Conservation (phyloP, 2,888 invertebrate genomes). For the Teleogryllus oceanicus region DNA sequence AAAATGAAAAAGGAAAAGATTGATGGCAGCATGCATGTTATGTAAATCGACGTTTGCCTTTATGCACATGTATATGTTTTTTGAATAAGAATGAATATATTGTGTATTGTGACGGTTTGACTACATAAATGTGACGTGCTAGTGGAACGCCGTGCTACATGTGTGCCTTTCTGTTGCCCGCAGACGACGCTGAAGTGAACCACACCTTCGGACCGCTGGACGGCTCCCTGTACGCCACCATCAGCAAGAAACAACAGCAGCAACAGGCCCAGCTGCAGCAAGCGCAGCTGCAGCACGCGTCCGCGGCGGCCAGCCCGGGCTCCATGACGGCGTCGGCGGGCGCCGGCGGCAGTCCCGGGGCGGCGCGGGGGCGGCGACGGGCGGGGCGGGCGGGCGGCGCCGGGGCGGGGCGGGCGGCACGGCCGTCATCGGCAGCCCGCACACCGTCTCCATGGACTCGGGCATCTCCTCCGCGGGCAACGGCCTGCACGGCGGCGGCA, state of each 20-base stretch:
- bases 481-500: conserved; percentile 48
- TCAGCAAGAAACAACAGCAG: conserved; percentile 46
- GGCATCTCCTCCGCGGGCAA: conserved; percentile 72
- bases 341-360: conserved; percentile 24
- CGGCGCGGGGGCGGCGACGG: conserved; percentile 20
- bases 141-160: too few species aligned
- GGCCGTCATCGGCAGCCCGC: conserved; percentile 61
- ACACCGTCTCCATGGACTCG: conserved; percentile 87
- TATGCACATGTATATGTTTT: too few species aligned
- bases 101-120: too few species aligned
- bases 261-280: conserved; percentile 41
- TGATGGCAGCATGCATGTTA: too few species aligned
- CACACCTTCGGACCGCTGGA: conserved; percentile 83
- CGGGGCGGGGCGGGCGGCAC: conserved; percentile 37
- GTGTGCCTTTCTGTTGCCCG: not conserved
- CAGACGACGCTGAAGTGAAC: conserved; percentile 42
- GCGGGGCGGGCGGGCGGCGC: conserved; percentile 29
- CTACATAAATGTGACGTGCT: too few species aligned
- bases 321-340: conserved; percentile 31
- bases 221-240: conserved; percentile 80
- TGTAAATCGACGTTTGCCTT: too few species aligned
- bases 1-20: too few species aligned
- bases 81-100: too few species aligned
- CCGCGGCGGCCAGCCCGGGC: conserved; percentile 18
- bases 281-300: conserved; percentile 42